These are phyloP conservation scores for Sceloporus tristichus DNA, from an alignment of 2,113 vertebrate genomes.

Conservation along the genomic window DNA sequence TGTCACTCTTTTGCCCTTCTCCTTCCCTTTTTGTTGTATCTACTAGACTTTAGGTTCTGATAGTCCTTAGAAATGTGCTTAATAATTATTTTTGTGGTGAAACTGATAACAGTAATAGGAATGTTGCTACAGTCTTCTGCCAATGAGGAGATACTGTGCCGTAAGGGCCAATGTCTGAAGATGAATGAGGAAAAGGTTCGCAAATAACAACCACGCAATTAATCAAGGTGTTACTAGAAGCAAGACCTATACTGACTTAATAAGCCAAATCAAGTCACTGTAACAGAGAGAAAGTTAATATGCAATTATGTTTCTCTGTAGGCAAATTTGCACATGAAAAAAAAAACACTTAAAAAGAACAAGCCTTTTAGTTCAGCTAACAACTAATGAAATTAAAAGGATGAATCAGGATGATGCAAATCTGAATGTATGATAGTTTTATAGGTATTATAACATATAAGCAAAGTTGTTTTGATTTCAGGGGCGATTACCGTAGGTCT, in stretches of 20 bases:
- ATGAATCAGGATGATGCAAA: neutral
- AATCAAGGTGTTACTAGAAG: neutral
- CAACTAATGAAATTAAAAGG: neutral
- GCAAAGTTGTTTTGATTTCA: too few relatives aligned
- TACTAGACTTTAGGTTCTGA: neutral
- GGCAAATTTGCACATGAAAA: conserved; percentile 16
- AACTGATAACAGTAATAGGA: neutral
- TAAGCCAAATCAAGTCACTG: conserved; percentile 3
- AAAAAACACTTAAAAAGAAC: neutral
- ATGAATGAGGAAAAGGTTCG: neutral
- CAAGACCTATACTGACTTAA: neutral
- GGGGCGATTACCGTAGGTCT: too few relatives aligned
- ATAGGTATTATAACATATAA: too few relatives aligned
- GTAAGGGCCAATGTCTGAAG: neutral
- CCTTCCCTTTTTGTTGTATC: neutral
- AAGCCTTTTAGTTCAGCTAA: neutral
- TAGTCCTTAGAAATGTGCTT: neutral
- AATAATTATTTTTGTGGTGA: neutral
- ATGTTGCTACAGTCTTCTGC: neutral
- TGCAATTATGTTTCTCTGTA: neutral
- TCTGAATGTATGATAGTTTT: too few relatives aligned
- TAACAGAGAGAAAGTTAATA: neutral
- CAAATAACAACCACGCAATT: conserved; percentile 12
- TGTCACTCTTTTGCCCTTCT: neutral
- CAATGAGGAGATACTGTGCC: neutral